Evolutionary conservation across 2,113 vertebrate genomes (phyloP).

Genomic region (Tenrec ecaudatus): DNA sequence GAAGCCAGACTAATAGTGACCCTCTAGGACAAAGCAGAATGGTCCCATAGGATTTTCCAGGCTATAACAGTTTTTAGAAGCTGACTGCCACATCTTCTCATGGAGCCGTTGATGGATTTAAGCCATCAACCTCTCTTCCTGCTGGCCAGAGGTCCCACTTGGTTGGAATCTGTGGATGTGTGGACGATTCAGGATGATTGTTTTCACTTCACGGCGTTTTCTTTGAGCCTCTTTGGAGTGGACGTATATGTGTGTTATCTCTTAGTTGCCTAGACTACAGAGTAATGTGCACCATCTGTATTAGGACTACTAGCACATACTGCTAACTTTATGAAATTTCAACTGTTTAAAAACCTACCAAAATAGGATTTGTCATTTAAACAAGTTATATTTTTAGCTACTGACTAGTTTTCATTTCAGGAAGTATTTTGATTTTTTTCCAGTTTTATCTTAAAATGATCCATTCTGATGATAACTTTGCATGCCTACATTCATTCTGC

Average conservation of each 20-base stretch:
- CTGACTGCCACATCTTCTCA: not conserved
- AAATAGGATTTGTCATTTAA: no score
- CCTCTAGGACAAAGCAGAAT: not conserved
- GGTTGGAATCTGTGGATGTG: no score
- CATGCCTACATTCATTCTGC: no score
- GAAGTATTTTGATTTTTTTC: not conserved
- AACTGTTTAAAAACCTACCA: not conserved
- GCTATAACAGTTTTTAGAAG: not conserved
- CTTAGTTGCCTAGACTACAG: not conserved
- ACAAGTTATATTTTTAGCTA: not conserved
- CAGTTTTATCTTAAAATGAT: not conserved
- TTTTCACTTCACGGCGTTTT: not conserved
- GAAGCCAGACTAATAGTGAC: not conserved
- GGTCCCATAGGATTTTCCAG: not conserved
- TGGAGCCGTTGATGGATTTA: not conserved
- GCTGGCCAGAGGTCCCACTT: not conserved
- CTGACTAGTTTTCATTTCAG: not conserved
- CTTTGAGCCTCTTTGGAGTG: not conserved
- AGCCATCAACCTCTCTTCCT: not conserved
- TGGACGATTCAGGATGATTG: no score
- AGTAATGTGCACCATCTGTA: not conserved
- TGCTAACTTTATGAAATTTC: not conserved
- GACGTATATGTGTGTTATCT: not conserved
- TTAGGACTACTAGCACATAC: not conserved
- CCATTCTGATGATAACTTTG: no score